Conservation (phyloP, 2,888 invertebrate species). For the Andrena hattorfiana region DNA sequence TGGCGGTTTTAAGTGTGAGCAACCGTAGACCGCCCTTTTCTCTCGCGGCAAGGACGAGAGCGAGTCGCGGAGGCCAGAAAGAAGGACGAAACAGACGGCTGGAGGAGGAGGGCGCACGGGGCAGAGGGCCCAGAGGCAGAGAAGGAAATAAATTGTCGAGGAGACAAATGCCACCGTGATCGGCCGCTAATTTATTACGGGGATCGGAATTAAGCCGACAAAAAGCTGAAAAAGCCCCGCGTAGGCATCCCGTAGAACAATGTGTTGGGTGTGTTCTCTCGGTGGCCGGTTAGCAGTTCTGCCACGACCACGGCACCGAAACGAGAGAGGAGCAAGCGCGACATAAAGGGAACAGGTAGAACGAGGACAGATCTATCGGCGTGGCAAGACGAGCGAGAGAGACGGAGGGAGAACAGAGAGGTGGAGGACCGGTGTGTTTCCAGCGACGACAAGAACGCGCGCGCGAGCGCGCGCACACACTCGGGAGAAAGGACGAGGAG, state of each 20-base stretch:
- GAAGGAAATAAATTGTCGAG: slow-evolving; percentile 79
- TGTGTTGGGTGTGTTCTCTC: slow-evolving; percentile 76
- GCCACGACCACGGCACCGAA: slow-evolving; percentile 38
- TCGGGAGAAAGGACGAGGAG: slow-evolving; percentile 12
- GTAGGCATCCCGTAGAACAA: slow-evolving; percentile 78
- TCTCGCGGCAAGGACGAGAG: slow-evolving; percentile 67
- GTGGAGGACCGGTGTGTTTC: slow-evolving; percentile 41
- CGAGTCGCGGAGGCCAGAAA: slow-evolving; percentile 31
- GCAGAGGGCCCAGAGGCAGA: slow-evolving; percentile 10
- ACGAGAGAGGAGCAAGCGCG: slow-evolving; percentile 41
- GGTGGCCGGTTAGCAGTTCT: slow-evolving; percentile 64
- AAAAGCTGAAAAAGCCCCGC: slow-evolving; percentile 78
- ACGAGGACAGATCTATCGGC: slow-evolving; percentile 25
- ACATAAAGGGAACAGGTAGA: slow-evolving; percentile 12
- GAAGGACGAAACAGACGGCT: slow-evolving; percentile 17
- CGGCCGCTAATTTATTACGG: slow-evolving; percentile 83
- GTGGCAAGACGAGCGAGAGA: slow-evolving; percentile 32
- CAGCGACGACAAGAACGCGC: slow-evolving; percentile 45
- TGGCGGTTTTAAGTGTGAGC: slow-evolving; percentile 30
- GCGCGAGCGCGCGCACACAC: slow-evolving; percentile 30
- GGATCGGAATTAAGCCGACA: slow-evolving; percentile 82
- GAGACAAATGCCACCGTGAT: slow-evolving; percentile 84
- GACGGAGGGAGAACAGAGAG: slow-evolving; percentile 47
- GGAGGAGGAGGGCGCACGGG: not conserved
- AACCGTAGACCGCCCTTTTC: slow-evolving; percentile 63